Percentiles rank a stretch among this genome's conserved stretches.
phyloP scores from a whole-genome alignment of 1,140 invertebrate genomes.

The Papilio machaon region DNA sequence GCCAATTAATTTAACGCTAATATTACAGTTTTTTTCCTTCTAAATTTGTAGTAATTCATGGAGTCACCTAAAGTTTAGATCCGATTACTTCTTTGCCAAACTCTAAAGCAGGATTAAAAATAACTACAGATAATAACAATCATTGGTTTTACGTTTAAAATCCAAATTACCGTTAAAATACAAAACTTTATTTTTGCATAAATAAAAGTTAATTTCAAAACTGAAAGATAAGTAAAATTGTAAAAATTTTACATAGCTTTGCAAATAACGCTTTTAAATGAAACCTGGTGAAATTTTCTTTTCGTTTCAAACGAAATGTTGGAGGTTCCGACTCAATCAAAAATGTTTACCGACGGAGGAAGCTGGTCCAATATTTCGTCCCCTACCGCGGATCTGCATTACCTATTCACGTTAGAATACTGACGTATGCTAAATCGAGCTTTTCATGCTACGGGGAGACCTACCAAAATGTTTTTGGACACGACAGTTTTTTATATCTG shows the following conservation, averaged over 20 bases:
- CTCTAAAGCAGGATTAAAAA: no score
- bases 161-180: not conserved
- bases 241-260: not conserved
- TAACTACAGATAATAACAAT: no score
- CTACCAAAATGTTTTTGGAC: conserved; percentile 23
- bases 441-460: conserved; percentile 19
- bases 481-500: conserved; percentile 3
- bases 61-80: no score
- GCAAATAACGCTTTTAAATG: conserved; percentile 5
- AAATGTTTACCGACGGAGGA: conserved; percentile 60
- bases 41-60: no score
- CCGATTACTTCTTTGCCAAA: no score
- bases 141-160: no score
- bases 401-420: conserved; percentile 44
- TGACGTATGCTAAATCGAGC: conserved; percentile 13
- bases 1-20: no score
- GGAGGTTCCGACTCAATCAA: conserved; percentile 58
- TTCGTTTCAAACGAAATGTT: conserved; percentile 48
- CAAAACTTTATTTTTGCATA: not conserved
- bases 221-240: not conserved
- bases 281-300: conserved; percentile 38
- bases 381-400: conserved; percentile 51
- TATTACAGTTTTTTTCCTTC: no score
- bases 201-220: not conserved
- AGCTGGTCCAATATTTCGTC: conserved; percentile 58